Base-by-base conservation (phyloP, 2,113 vertebrate genomes). In the Neomonachus schauinslandi region DNA sequence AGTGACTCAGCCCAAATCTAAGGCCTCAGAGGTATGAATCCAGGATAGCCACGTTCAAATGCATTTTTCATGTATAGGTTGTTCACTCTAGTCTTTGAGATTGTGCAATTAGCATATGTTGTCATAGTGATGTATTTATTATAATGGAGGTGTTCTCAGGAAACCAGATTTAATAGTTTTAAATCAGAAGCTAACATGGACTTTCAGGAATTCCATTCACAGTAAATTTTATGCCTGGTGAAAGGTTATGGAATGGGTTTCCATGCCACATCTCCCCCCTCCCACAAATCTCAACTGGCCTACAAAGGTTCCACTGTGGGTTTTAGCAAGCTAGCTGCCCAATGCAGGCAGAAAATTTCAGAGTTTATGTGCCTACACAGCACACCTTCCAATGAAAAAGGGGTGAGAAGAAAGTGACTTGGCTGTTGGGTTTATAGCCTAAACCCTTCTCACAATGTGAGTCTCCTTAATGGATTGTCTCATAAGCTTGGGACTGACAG, bases 191-290 rank as follows among this genome's bases (percentile, higher is more conserved):
- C 94, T 84, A 96, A 87, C 51, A 4, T 31, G 89, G 95, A 94
- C 80, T 84, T 98, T 97, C 94, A 97, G 94, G 94, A 83, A 65
- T 95, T 93, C 97, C 95, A 96, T 96, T 98, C 97, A 97, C 98
- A 98, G 97, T 98, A 98, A 98, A 98, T 99, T 98, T 96, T 93
- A 76, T 71, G 91, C 81, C 67, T 93, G 80, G 92, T 98, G 98
- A 98, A 98, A 98, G 97, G 89, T 95, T 97, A 97, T 95, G 94
- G 97, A 98, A 98, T 98, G 74, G 97, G 36, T 98, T 98, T 98
- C 94, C 4, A 0, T 74, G 83, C 42, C 88, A 79, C 18, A 6
- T 88, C 96, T 97, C 10, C 57, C 81, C 95, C 28, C 3, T 91
- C 49, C 92, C 94, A 97, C 96, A 97, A 97, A 98, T 98, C 98